Base-by-base conservation (phyloP, 2,113 vertebrate genomes). In the Apteryx mantelli region DNA sequence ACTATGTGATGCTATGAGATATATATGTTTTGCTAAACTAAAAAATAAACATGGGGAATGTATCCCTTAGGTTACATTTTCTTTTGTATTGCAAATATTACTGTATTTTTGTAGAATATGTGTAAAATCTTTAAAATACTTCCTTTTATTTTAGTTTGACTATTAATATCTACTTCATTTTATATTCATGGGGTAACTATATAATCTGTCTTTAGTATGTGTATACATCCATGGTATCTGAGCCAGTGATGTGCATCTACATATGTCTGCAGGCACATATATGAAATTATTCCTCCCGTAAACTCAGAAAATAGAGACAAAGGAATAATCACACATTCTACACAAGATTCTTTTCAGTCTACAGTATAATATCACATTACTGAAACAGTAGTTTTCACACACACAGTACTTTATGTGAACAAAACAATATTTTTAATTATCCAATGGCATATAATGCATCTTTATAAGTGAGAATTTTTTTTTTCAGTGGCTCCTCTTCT, bases 181-280 rank as follows among this genome's bases (percentile, higher is more conserved):
- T 55, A 36, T 36, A 36, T 21, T 66, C 8, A 55, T 21, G 2
- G 0, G 13, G 15, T 50, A 34, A 6, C 9, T 87, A 2, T 64
- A 76, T 64, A 55, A 48, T 48, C 18, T 63, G 20, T 40, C 20
- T 2, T 75, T 75, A 40, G 9, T 8, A 32, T 10, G 6, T 22
- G 66, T 9, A 32, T 2, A 30, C 5, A 11, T 3, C 0, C 75
- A 7, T 3, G 16, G 18, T 24, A 0, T 42, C 18, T 82, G 25
- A n/a, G 32, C 20, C n/a, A 64, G 7, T 34, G 40, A 19, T 3
- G 60, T 21, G 26, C 2, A 25, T 66, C 26, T 88, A 26, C 9
- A 4, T 52, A 7, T 34, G 36, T 28, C 36, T 80, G 4, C 8
- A 75, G 44, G 7, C 28, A 79, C 6, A 86, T 17, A 25, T 38